phyloP scores from a whole-genome alignment of 1,140 invertebrate species.

The Whitmania pigra region DNA sequence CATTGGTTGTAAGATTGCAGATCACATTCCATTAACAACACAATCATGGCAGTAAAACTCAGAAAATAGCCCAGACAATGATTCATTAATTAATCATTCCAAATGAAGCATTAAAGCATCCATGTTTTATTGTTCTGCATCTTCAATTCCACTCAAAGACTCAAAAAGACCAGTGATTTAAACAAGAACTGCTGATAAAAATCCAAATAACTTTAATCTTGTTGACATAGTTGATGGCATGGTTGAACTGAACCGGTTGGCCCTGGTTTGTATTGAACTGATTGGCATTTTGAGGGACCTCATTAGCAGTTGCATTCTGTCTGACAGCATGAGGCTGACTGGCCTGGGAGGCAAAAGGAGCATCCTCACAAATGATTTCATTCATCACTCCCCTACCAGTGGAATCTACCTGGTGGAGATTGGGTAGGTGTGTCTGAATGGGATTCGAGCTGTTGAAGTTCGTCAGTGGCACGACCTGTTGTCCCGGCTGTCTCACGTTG shows the following conservation, averaged over 20 bases:
- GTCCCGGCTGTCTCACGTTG: conserved; percentile 42
- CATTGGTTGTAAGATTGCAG: no score
- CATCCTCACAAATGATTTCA: background rate
- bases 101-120: conserved; percentile 15
- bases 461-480: conserved; percentile 9
- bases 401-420: conserved; percentile 20
- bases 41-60: no score
- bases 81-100: no score
- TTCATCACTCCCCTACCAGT: background rate
- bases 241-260: conserved; percentile 95
- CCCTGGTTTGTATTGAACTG: conserved; percentile 17
- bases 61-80: no score
- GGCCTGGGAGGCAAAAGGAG: background rate
- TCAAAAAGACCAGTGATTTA: conserved; percentile 23
- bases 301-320: background rate
- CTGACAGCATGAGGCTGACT: background rate
- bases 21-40: no score
- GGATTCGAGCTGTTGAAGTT: background rate
- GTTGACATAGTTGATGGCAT: conserved; percentile 97
- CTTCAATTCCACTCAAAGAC: conserved; percentile 15
- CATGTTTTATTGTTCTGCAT: background rate
- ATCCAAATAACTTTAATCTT: conserved; percentile 72
- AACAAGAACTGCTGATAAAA: conserved; percentile 14
- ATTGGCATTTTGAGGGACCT: background rate
- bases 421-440: no score